Evolutionary conservation across 2,113 vertebrate genomes (phyloP).

Genomic region (Oostethus manadensis): DNA sequence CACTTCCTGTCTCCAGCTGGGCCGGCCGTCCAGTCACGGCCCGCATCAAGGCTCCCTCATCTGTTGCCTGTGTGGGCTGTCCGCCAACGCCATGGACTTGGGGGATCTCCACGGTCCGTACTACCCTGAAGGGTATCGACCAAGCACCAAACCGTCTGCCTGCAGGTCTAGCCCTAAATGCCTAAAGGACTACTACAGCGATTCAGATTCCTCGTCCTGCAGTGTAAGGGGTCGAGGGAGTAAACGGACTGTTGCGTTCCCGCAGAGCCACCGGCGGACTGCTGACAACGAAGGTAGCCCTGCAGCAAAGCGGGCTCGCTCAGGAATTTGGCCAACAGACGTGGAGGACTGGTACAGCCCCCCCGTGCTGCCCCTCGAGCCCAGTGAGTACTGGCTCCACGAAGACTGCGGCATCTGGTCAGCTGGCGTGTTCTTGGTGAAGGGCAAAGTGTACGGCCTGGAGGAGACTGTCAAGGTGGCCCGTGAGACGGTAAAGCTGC

Average conservation of each 20-base stretch:
- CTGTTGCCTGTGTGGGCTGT: constrained; percentile 71
- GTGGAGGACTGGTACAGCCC: constrained; percentile 72
- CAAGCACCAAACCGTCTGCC: constrained; percentile 38
- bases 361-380: constrained; percentile 65
- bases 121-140: constrained; percentile 68
- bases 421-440: constrained; percentile 73
- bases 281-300: constrained; percentile 40
- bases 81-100: constrained; percentile 73
- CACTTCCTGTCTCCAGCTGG: constrained; percentile 66
- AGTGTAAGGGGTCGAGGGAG: constrained; percentile 27
- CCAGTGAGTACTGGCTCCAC: constrained; percentile 75
- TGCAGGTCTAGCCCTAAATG: constrained; percentile 38
- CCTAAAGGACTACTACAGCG: constrained; percentile 51
- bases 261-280: constrained; percentile 25
- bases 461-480: constrained; percentile 70
- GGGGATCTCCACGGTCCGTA: constrained; percentile 78
- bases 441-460: constrained; percentile 73
- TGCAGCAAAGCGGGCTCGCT: constrained; percentile 47
- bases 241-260: constrained; percentile 15
- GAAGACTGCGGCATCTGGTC: constrained; percentile 77
- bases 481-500: constrained; percentile 66
- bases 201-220: constrained; percentile 59
- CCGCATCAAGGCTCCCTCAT: constrained; percentile 49
- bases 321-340: constrained; percentile 14
- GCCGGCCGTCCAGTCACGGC: constrained; percentile 51